Base-by-base conservation (phyloP, 2,113 vertebrate species). In the Calidris pygmaea region DNA sequence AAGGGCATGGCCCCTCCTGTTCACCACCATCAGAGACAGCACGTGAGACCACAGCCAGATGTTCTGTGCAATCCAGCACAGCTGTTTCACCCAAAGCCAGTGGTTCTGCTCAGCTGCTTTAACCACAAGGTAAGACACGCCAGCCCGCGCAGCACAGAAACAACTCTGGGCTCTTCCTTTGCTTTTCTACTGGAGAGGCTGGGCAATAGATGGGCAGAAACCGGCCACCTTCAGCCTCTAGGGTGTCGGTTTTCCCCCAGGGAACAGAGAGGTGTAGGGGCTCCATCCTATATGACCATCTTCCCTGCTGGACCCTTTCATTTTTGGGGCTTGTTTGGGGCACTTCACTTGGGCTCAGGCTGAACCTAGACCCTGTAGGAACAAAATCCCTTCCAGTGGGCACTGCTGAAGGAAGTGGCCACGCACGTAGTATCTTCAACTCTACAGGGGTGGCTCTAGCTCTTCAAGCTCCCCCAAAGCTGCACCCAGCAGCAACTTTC, bases 211-310 rank as follows among this genome's bases (percentile, higher is more conserved):
- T 50, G 21, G 53, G 39, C 1, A 65, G 32, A n/a, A 20, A 76
- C 19, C 2, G 24, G 30, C 12, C 32, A 58, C 3, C n/a, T 34
- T 47, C 62, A 14, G 58, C 62, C 41, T 74, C 56, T n/a, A 7
- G 0, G 0, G 15, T 29, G 39, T 27, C 82, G 26, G 15, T 8
- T 23, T 14, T 20, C 29, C 35, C 19, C 9, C 9, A 27, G 45
- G 53, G 68, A 50, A 45, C 9, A 45, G 20, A 27, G 53, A 21
- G 7, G 9, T 16, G 35, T 10, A 37, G 41, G 26, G 7, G 23
- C 32, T 80, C 53, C 2, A 8, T 74, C 53, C 3, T 8, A 45
- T 5, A 7, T 2, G 7, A 27, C 4, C 45, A 17, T 4, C n/a
- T 65, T 56, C 26, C 26, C 60, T 37, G 50, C n/a, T 34, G n/a